phyloP scores from a whole-genome alignment of 1,140 invertebrate genomes.

The Yoshiicerus persimilis region DNA sequence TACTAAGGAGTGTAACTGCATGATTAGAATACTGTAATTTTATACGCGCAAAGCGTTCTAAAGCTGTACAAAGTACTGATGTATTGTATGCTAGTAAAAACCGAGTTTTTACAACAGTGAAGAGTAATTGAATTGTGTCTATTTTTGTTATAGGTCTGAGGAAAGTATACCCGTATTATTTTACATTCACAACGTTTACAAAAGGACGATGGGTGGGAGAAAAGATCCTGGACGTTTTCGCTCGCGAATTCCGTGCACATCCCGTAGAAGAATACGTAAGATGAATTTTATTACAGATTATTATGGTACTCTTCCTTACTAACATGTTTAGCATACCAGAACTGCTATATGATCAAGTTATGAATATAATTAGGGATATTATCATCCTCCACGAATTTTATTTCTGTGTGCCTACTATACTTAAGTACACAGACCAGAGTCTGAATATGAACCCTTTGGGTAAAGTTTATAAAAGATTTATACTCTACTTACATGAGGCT shows the following conservation, averaged over 20 bases:
- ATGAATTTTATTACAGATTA: background rate
- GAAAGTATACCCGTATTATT: conserved; percentile 98
- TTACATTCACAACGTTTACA: conserved; percentile 93
- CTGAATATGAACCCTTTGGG: background rate
- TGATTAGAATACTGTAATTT: background rate
- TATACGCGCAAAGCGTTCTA: background rate
- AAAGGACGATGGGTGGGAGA: conserved; percentile 97
- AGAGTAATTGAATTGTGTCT: background rate
- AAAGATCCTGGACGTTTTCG: conserved; percentile 91
- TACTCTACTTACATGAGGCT: background rate
- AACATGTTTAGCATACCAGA: background rate
- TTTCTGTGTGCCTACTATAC: background rate
- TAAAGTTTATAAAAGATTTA: background rate
- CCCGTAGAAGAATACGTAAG: conserved; percentile 82
- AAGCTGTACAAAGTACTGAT: background rate
- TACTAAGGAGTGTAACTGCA: background rate
- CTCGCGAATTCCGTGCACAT: conserved; percentile 88
- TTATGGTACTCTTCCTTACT: background rate
- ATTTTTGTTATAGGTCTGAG: conserved; percentile 72
- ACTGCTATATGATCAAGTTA: background rate
- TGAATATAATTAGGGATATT: background rate
- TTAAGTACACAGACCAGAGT: background rate
- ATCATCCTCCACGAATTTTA: background rate
- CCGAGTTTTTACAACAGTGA: no score
- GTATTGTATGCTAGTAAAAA: no score